phyloP scores from a whole-genome alignment of 2,113 vertebrate species.

The Eleginops maclovinus region DNA sequence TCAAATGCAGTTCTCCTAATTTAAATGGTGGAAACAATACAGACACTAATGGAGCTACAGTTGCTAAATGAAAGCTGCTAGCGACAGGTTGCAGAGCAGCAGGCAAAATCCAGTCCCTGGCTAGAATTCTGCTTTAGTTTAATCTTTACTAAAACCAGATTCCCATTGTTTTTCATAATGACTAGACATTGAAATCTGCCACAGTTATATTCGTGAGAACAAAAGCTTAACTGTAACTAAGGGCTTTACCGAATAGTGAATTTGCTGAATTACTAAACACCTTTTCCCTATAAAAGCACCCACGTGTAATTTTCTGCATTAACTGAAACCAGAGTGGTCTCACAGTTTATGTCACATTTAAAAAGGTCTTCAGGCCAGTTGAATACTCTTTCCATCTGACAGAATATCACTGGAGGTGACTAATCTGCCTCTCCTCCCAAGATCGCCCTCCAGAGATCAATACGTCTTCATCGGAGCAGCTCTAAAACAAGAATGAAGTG shows the following conservation, averaged over 20 bases:
- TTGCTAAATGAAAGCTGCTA: too few species aligned
- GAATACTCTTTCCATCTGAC: conserved; percentile 10
- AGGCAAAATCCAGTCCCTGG: neutral
- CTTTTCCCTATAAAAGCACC: neutral
- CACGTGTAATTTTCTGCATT: neutral
- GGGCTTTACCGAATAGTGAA: neutral
- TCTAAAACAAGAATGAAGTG: conserved; percentile 13
- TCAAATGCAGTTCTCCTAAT: too few species aligned
- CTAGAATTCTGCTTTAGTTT: neutral
- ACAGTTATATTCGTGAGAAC: neutral
- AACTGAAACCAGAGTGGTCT: neutral
- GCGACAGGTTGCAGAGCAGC: neutral
- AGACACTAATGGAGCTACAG: neutral
- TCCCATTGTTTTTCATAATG: neutral
- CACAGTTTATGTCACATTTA: neutral
- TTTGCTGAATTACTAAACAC: neutral
- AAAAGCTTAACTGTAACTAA: neutral
- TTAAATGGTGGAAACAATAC: too few species aligned
- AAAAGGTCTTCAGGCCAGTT: neutral
- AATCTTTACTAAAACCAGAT: neutral
- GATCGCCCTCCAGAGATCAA: conserved; percentile 46
- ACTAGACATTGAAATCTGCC: neutral
- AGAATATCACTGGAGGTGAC: conserved; percentile 37
- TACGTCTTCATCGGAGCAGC: conserved; percentile 42
- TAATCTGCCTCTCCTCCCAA: conserved; percentile 16